A percentile compares a stretch with the other conserved stretches of the same genome.
Conservation (phyloP, 2,888 invertebrate species). For the Thecocarcelia acutangulata region DNA sequence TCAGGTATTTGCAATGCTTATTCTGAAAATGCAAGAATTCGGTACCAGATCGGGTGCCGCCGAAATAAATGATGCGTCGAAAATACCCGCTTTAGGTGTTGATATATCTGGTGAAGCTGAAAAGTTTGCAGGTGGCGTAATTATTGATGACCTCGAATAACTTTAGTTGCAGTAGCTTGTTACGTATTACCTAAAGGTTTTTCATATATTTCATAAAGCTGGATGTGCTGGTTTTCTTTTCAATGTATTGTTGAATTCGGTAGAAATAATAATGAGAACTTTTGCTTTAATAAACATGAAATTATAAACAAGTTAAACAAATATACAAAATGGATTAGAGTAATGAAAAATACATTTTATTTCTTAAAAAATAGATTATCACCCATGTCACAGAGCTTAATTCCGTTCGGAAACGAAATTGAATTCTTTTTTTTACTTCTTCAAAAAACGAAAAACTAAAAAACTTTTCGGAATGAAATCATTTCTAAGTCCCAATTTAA, state of each 20-base stretch:
- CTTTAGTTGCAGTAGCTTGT: no score
- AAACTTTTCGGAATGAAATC: no score
- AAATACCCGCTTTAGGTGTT: conserved; percentile 71
- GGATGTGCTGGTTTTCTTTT: conserved; percentile 30
- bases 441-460: no score
- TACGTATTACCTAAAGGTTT: background rate
- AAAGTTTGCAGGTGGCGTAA: conserved; percentile 71
- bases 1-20: conserved; percentile 93
- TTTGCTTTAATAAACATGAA: background rate
- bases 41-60: conserved; percentile 77
- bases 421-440: no score
- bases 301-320: no score
- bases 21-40: conserved; percentile 85
- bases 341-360: no score
- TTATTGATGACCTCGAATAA: conserved; percentile 80
- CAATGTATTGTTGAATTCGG: conserved; percentile 49
- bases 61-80: conserved; percentile 75
- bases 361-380: no score
- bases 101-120: conserved; percentile 75
- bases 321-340: no score
- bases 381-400: no score
- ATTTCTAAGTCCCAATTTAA: no score
- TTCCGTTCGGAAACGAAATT: no score
- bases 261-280: conserved; percentile 25
- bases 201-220: conserved; percentile 11